Conservation (phyloP, 2,888 invertebrate genomes). For the Tryphoninae sp. region DNA sequence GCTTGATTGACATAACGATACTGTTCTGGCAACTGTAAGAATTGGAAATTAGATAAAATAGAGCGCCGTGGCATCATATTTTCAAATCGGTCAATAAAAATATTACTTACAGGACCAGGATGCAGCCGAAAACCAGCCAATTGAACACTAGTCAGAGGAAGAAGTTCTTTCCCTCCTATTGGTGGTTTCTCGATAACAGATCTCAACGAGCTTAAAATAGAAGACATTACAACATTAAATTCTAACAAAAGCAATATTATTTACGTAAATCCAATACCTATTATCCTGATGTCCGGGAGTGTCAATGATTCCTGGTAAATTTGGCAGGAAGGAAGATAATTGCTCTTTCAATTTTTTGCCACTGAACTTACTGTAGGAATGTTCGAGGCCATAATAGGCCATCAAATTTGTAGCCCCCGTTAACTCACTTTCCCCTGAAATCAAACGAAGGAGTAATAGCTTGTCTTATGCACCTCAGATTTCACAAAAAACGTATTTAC, state of each 20-base stretch:
- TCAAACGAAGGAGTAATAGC: conserved; percentile 33
- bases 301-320: conserved; percentile 97
- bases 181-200: conserved; percentile 98
- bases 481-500: conserved; percentile 7
- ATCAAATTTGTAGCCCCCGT: conserved; percentile 98
- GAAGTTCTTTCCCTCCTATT: conserved; percentile 94
- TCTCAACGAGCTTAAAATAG: conserved; percentile 89
- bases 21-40: conserved; percentile 92
- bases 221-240: conserved; percentile 32
- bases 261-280: conserved; percentile 81
- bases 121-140: conserved; percentile 96
- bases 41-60: conserved; percentile 10
- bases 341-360: conserved; percentile 98
- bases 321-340: conserved; percentile 96
- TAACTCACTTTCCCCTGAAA: conserved; percentile 91
- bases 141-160: conserved; percentile 93
- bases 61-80: not conserved
- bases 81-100: not conserved
- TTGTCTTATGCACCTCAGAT: not conserved
- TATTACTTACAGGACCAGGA: conserved; percentile 90
- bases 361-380: conserved; percentile 98
- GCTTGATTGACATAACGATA: conserved; percentile 96
- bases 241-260: conserved; percentile 22
- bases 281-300: conserved; percentile 90
- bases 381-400: conserved; percentile 97